Conservation (phyloP, 1,140 invertebrate genomes). For the Pachypsylla venusta region DNA sequence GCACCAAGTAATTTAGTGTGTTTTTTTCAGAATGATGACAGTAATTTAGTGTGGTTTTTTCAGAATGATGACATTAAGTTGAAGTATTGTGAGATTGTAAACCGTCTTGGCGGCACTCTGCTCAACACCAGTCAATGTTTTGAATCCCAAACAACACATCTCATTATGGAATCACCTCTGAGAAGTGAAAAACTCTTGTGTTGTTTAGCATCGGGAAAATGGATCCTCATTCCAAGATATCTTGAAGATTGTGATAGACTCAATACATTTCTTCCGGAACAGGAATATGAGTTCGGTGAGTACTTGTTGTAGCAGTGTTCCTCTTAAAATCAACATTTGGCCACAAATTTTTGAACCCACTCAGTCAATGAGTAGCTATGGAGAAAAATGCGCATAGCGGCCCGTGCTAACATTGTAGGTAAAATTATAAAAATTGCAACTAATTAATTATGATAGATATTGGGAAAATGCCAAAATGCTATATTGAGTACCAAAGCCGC, state of each 20-base stretch:
- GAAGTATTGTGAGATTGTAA: not conserved
- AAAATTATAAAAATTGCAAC: too few relatives aligned
- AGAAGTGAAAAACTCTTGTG: constrained; percentile 75
- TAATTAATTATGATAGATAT: too few relatives aligned
- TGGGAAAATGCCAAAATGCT: not conserved
- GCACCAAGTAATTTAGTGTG: too few relatives aligned
- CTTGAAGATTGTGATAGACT: constrained; percentile 45
- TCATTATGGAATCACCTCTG: constrained; percentile 52
- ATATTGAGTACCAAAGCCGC: not conserved
- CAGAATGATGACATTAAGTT: not conserved
- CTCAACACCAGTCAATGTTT: constrained; percentile 19
- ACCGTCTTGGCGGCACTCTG: not conserved
- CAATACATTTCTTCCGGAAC: constrained; percentile 42
- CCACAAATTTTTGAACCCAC: not conserved
- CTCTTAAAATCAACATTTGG: not conserved
- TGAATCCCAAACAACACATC: constrained; percentile 44
- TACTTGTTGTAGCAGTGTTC: too few relatives aligned
- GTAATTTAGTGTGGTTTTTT: too few relatives aligned
- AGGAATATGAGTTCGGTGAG: constrained; percentile 34
- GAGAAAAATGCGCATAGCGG: not conserved
- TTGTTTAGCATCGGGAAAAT: constrained; percentile 69
- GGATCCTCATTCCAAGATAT: constrained; percentile 67
- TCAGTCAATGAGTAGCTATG: not conserved
- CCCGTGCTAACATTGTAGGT: not conserved
- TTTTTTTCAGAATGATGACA: too few relatives aligned